Evolutionary conservation across 2,113 vertebrate species (phyloP), one percentile per base, ranked within the genome.

Genomic region (Carassius carassius): DNA sequence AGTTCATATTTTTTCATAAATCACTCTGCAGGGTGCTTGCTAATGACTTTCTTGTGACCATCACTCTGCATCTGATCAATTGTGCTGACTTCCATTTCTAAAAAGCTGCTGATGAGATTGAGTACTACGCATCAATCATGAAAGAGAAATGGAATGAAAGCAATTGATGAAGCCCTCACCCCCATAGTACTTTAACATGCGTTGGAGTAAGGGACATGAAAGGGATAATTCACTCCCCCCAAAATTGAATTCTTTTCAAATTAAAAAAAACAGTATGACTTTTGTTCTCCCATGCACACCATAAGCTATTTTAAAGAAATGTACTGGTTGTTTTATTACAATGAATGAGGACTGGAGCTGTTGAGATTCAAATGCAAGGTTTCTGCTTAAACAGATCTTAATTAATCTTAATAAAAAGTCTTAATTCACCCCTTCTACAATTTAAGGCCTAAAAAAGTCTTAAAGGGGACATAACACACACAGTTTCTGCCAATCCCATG

Each of bases 31-130:
- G 79, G 79, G 79, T 70, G 79, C 79, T 49, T 29, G 63, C 47
- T 81, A 81, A 81, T 81, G 63, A 81, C 63, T 70, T 78, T 81
- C 63, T 54, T 69, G 63, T 81, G 79, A 81, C 79, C 79, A 70
- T 81, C 65, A 51, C 63, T 81, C 79, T 81, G 79, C 62, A 81
- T 81, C 63, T 81, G 63, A 81, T 81, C 79, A 70, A 81, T 81
- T 69, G 23, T 81, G 63, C 47, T 81, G 63, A 81, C 70, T 81
- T 81, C 63, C 63, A 81, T 81, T 81, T 81, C 79, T 67, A 70
- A 81, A 81, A 35, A 69, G 63, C 63, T 54, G 79, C 37, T 67
- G 79, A 70, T 25, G 25, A 81, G 79, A 70, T 54, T 70, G 44
- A 69, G 47, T 14, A 29, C 63, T 54, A 3, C 3, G 17, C 63